Conservation (phyloP, 2,797 vertebrate species). For the Tokudaia tokunoshimensis region DNA sequence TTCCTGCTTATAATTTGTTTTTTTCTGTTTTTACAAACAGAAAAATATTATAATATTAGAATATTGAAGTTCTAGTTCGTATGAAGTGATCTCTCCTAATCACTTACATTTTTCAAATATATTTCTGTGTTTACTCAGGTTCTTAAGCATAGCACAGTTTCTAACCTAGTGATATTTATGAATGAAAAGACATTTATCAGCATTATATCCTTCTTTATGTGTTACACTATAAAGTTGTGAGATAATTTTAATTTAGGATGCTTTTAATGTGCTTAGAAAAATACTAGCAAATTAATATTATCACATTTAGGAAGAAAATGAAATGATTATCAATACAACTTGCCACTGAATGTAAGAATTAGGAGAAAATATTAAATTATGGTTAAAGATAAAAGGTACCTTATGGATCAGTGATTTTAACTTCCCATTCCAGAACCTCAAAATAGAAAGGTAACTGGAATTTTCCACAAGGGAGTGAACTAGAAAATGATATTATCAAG, state of each 20-base stretch:
- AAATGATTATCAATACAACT: not conserved
- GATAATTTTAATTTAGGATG: not conserved
- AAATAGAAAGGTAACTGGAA: not conserved
- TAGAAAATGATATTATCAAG: not conserved
- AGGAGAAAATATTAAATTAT: not conserved
- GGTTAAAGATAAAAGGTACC: not conserved
- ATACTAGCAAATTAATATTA: not conserved
- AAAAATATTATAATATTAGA: not conserved
- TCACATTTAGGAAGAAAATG: not conserved
- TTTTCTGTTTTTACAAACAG: not conserved
- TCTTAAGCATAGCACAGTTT: not conserved
- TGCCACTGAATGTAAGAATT: conserved; percentile 1
- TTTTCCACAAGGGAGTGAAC: not conserved
- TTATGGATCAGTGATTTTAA: not conserved
- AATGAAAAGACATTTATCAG: not conserved
- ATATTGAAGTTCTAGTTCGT: not conserved
- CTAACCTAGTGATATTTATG: not conserved
- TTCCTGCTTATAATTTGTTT: not conserved
- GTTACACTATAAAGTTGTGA: not conserved
- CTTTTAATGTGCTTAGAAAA: conserved; percentile 9
- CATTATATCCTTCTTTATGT: not conserved
- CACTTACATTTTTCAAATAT: not conserved
- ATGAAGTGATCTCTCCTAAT: not conserved
- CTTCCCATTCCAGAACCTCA: not conserved
- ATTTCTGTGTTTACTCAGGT: not conserved